Base-by-base conservation (phyloP, 2,113 vertebrate species). In the Paracanthobrama guichenoti region DNA sequence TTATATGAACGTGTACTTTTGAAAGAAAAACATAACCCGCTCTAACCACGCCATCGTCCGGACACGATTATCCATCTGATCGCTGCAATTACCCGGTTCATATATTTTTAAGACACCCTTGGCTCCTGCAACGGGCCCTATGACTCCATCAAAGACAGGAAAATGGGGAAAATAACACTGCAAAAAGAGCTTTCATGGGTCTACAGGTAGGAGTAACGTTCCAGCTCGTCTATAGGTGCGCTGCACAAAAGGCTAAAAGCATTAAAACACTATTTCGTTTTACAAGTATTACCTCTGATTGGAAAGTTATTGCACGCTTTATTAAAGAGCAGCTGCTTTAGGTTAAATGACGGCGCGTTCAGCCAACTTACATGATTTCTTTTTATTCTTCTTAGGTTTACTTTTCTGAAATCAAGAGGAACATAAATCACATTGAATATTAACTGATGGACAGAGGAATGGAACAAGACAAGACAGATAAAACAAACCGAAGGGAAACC, bases 261-360 rank as follows among this genome's bases (percentile, higher is more conserved):
- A 89, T 90, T 88, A 82, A 86, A 90, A 88, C 16, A 73, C 84
- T 82, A 83, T 82, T 91, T 92, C 79, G 48, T 88, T 90, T 88
- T 88, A 91, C 85, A 90, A 83, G 86, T 48, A 83, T 88, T 24
- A 42, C 16, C 87, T 88, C 83, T 35, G 79, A 82, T 85, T 89
- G 81, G 67, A 87, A 90, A 86, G 86, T 85, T 89, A 87, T 88
- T 87, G 85, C 78, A 79, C 72, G 79, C 75, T 81, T 85, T 83
- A 86, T 89, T 86, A 88, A 88, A 87, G 20, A 66, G 81, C 90
- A 90, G 83, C 88, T 90, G 89, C 81, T 87, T 82, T 77, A 74
- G 60, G 66, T 83, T 88, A 84, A 55, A 57, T 46, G 39, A 39
- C 39, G 39, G 31, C 44, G 13, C 13, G n/a, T 57, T 69, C n/a